phyloP scores from a whole-genome alignment of 2,797 vertebrate species.

The Alectoris magna region DNA sequence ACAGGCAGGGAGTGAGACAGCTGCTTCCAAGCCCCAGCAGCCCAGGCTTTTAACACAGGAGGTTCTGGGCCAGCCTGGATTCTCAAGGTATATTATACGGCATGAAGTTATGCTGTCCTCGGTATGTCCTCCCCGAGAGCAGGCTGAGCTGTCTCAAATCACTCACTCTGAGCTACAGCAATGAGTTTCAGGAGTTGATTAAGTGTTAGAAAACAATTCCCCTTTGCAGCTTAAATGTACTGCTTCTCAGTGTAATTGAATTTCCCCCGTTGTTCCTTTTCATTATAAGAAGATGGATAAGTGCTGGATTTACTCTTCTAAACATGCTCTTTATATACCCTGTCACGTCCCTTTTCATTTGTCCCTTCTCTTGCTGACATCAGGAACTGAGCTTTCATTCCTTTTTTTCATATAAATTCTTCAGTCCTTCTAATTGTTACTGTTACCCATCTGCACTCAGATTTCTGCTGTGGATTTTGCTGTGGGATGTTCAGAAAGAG shows the following conservation, averaged over 20 bases:
- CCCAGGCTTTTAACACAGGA: neutral
- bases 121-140: neutral
- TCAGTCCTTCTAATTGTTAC: neutral
- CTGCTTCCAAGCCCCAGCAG: neutral
- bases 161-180: neutral
- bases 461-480: neutral
- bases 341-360: neutral
- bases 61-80: neutral
- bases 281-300: neutral
- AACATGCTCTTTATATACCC: neutral
- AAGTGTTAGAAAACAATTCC: neutral
- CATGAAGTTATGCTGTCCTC: rapidly evolving
- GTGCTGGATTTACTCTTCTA: neutral
- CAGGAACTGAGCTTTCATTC: neutral
- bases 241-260: neutral
- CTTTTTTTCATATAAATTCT: neutral
- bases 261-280: neutral
- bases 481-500: neutral
- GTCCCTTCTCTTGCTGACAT: neutral
- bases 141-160: neutral
- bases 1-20: neutral
- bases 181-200: neutral
- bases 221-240: neutral
- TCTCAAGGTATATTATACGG: rapidly evolving
- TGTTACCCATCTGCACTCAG: neutral